Base-by-base conservation (phyloP, 2,797 vertebrate genomes). In the Florisuga fusca region DNA sequence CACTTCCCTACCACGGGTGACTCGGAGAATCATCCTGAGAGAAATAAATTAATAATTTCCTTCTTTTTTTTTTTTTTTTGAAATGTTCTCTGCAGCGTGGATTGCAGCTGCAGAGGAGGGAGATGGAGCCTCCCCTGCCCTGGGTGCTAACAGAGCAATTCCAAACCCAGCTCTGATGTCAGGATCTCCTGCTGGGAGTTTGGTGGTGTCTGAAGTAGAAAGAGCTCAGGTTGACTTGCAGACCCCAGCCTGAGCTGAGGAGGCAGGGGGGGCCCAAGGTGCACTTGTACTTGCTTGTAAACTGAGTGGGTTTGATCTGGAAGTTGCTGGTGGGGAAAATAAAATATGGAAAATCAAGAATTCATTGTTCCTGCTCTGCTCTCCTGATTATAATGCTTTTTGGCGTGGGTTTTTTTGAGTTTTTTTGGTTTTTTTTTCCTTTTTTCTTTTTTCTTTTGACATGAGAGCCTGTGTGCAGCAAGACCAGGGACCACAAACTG, bases 1-100 rank as follows among this genome's bases (percentile, higher is more conserved):
- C 4, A 2, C 20, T 27, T 67, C 31, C 7, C 0, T 15, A n/a
- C 16, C 9, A 6, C 1, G 7, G 18, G 6, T 0, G 1, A 1
- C 21, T 3, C 2, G 2, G 19, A 55, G 21, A 57, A 4, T 3
- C 4, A 1, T 7, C 54, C 48, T 5, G 1, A 53, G 31, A 0
- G 3, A 41, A 22, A 4, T 7, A 58, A 36, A 51, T 10, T 2
- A 10, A 25, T n/a, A 4, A 0, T 17, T 13, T 26, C 2, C 4
- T 4, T 4, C 13, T 21, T 15, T 12, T 27, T 7, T 22, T 38
- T 69, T n/a, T n/a, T n/a, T n/a, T n/a, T 36, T 36, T 36, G 36
- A 12, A 50, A 50, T 58, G 10, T 23, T 27, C 8, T 26, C 27
- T 50, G 29, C 10, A 9, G 21, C 1, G 8, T 3, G 14, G 27